Percentiles rank a stretch among this genome's conserved stretches.
Evolutionary conservation across 2,113 vertebrate genomes (phyloP).

Genomic region (Malurus cyaneus): DNA sequence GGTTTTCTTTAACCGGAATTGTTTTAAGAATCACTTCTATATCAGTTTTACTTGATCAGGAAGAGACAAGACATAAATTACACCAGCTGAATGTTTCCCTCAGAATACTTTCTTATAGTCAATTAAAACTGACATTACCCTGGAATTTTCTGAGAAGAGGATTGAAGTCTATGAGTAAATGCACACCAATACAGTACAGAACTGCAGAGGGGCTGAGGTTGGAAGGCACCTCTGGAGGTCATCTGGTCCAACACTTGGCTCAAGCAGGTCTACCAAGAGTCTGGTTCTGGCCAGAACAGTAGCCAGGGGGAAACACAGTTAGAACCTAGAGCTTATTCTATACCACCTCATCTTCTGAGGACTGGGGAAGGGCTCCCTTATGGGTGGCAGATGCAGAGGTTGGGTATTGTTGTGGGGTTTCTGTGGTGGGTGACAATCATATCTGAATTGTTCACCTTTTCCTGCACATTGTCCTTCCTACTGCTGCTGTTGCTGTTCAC

Average conservation of each 20-base stretch:
- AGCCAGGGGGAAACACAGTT: neutral
- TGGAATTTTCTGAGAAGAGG: neutral
- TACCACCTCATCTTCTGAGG: neutral
- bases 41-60: neutral
- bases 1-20: neutral
- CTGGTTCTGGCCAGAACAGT: neutral
- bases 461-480: neutral
- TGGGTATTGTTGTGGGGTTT: neutral
- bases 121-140: neutral
- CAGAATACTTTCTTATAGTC: neutral
- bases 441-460: neutral
- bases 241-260: neutral
- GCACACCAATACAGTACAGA: neutral
- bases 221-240: neutral
- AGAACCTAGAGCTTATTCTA: neutral
- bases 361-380: neutral
- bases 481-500: neutral
- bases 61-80: neutral
- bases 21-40: neutral
- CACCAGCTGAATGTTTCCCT: neutral
- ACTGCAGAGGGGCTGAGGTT: neutral
- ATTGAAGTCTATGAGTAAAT: neutral
- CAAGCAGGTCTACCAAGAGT: neutral
- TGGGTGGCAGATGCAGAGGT: neutral
- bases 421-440: neutral